Evolutionary conservation across 2,888 invertebrate species (phyloP), one percentile per base, ranked within the genome.

Genomic region (Sceliomorpha sp.): DNA sequence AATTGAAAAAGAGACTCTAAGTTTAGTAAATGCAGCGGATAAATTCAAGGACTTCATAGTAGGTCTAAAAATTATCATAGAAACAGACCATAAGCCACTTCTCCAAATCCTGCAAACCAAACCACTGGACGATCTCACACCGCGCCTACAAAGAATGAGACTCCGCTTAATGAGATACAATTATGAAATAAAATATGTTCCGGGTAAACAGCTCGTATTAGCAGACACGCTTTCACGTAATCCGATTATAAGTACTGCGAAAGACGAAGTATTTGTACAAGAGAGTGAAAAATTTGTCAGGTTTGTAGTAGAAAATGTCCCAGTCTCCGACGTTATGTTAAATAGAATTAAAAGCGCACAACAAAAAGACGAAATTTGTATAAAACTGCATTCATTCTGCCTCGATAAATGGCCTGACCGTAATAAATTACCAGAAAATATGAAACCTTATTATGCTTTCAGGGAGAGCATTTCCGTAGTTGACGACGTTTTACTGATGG

Each of bases 81-180:
- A 78, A 62, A 88, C 87, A 0, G 86, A 88, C 60, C 86, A 88
- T 71, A 86, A 85, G 55, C 87, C 87, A 1, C 63, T 86, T 2
- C 50, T 85, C 0, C 64, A 82, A 10, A 53, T 88, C 0, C 47
- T 88, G 6, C 73, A 79, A 39, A 77, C 75, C 2, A 88, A 86
- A 63, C 60, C 77, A 10, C 59, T 88, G 10, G 77, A 77, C 40
- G 82, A 83, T 7, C 50, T 88, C 1, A 79, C 86, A 1, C 79
- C 86, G 1, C 58, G 86, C 31, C 55, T 88, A 9, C 85, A 88
- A 51, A 39, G 84, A 17, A 78, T 88, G 12, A 63, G 82, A 29
- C 73, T 85, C 58, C 44, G 79, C n/a, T 51, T 84, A 0, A 73
- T 82, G 20, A 12, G 78, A 6, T 85, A 72, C 53, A 32, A 67